A percentile compares a stretch with the other conserved stretches of the same genome.
These are phyloP conservation scores for Folsomia candida DNA, from an alignment of 2,888 invertebrate genomes.

Conservation along the genomic window DNA sequence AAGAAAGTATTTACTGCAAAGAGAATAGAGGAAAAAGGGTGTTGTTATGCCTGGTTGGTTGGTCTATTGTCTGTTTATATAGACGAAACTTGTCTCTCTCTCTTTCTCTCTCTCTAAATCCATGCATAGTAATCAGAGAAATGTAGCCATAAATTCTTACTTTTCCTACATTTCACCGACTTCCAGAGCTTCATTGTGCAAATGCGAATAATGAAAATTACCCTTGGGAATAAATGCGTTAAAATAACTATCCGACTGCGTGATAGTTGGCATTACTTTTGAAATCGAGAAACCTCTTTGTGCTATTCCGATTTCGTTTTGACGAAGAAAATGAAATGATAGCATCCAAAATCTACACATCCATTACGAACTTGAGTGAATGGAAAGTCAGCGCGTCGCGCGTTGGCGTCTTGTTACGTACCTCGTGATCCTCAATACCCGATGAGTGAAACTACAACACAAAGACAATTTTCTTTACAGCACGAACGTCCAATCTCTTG, in stretches of 20 bases:
- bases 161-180: slow-evolving; percentile 35
- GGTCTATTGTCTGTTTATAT: slow-evolving; percentile 6
- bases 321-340: not conserved
- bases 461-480: not conserved
- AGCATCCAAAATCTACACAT: not conserved
- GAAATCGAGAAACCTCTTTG: not conserved
- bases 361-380: not conserved
- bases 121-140: slow-evolving; percentile 49
- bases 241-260: slow-evolving; percentile 18
- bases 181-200: slow-evolving; percentile 38
- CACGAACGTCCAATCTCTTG: not conserved
- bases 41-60: not conserved
- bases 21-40: not conserved
- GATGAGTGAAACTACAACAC: not conserved
- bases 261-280: not conserved
- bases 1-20: not conserved
- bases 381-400: not conserved
- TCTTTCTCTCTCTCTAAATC: slow-evolving; percentile 38
- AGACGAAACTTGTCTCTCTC: not conserved
- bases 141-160: slow-evolving; percentile 46
- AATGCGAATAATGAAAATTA: slow-evolving; percentile 47
- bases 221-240: slow-evolving; percentile 39
- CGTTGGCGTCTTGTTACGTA: no score
- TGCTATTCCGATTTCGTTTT: not conserved
- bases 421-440: not conserved